A percentile compares a stretch with the other conserved stretches of the same genome.
Conservation (phyloP, 2,888 invertebrate genomes). For the Coelopa pilipes region DNA sequence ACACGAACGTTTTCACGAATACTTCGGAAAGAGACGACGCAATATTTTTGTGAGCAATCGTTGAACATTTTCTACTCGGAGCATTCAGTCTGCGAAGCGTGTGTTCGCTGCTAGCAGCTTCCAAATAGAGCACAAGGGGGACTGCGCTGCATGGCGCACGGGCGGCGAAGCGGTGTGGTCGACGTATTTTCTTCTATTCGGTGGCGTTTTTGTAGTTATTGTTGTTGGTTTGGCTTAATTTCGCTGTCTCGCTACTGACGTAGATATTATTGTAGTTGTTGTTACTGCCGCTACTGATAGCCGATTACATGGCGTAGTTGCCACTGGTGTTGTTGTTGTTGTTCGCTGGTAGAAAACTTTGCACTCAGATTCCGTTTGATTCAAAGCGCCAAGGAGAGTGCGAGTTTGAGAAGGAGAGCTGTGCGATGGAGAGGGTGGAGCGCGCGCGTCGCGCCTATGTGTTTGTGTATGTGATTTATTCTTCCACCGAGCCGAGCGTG, state of each 20-base stretch:
- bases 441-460: background rate
- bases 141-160: constrained; percentile 31
- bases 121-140: constrained; percentile 35
- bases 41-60: constrained; percentile 13
- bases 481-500: background rate
- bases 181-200: constrained; percentile 37
- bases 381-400: background rate
- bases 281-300: constrained; percentile 6
- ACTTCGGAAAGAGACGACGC: background rate
- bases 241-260: constrained; percentile 5
- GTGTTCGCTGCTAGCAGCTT: constrained; percentile 34
- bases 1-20: constrained; percentile 1
- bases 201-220: background rate
- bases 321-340: constrained; percentile 3
- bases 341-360: constrained; percentile 4
- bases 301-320: constrained; percentile 16
- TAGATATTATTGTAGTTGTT: constrained; percentile 17
- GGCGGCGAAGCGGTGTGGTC: constrained; percentile 41
- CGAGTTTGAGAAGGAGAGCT: too few species aligned
- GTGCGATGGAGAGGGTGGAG: constrained; percentile 5
- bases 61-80: constrained; percentile 31
- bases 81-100: constrained; percentile 37
- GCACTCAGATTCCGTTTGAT: constrained; percentile 6
- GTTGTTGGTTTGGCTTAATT: background rate
- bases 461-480: background rate